A percentile compares a stretch with the other conserved stretches of the same genome.
These are phyloP conservation scores for Lates japonicus DNA, from an alignment of 2,797 vertebrate genomes.

Conservation along the genomic window DNA sequence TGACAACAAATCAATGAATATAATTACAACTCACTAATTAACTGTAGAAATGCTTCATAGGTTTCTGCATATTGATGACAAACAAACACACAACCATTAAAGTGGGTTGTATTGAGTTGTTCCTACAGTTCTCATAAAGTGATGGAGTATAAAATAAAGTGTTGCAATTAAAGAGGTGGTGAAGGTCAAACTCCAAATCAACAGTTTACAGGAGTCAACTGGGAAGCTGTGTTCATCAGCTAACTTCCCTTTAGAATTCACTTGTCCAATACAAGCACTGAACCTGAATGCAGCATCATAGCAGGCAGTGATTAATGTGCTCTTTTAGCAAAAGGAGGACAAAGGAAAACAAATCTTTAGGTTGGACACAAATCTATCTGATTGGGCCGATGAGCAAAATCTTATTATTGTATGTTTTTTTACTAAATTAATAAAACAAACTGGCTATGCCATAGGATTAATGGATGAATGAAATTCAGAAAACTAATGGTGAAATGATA, in stretches of 20 bases:
- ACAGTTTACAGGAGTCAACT: not conserved
- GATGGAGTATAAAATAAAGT: not conserved
- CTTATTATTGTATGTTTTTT: no score
- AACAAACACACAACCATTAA: no score
- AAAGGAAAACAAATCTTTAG: no score
- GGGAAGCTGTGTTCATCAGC: not conserved
- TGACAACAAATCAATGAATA: no score
- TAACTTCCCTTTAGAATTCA: not conserved
- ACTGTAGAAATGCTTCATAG: not conserved
- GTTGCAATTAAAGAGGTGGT: not conserved
- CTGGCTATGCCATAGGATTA: not conserved
- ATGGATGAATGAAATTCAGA: not conserved
- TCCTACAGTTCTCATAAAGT: no score
- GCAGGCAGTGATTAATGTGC: not conserved
- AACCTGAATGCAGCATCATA: slow-evolving; percentile 1
- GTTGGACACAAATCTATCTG: not conserved
- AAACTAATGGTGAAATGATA: no score
- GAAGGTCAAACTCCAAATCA: not conserved
- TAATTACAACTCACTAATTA: no score
- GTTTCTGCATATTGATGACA: no score
- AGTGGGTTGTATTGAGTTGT: no score
- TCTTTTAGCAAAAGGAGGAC: not conserved
- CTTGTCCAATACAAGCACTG: not conserved
- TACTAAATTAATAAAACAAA: not conserved
- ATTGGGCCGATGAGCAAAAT: not conserved